These are phyloP conservation scores for Clunio marinus DNA, from an alignment of 2,888 invertebrate genomes.

Conservation along the genomic window DNA sequence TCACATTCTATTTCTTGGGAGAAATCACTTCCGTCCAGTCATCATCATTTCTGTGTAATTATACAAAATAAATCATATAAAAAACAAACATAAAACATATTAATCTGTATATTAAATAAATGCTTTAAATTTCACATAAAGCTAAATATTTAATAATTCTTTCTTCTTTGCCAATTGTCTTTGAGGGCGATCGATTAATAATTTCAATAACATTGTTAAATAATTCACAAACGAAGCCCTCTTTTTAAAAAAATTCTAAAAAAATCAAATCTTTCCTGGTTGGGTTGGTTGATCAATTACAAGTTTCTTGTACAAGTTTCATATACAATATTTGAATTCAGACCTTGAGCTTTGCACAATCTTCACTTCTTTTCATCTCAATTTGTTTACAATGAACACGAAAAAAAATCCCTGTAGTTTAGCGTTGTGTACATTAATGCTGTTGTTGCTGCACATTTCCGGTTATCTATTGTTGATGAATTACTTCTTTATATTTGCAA, in stretches of 20 bases:
- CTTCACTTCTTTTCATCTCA: not conserved
- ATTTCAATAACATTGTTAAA: not conserved
- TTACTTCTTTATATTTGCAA: no score
- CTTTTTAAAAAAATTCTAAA: no score
- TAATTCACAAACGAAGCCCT: no score
- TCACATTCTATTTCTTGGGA: not conserved
- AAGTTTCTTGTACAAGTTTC: no score
- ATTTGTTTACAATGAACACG: not conserved
- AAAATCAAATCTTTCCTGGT: no score
- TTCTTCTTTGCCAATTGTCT: not conserved
- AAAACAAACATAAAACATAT: constrained; percentile 22
- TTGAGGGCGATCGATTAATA: not conserved
- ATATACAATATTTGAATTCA: no score
- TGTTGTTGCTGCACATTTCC: constrained; percentile 6
- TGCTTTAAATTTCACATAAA: constrained; percentile 37
- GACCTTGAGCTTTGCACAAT: no score
- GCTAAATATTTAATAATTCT: constrained; percentile 36
- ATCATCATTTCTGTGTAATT: not conserved
- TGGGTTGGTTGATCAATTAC: no score
- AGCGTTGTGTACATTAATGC: not conserved
- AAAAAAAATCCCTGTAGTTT: not conserved
- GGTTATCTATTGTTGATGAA: not conserved
- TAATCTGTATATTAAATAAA: constrained; percentile 32
- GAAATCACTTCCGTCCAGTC: constrained; percentile 5
- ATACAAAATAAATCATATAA: constrained; percentile 27